Evolutionary conservation across 2,113 vertebrate species (phyloP).

Genomic region (Pogona vitticeps): DNA sequence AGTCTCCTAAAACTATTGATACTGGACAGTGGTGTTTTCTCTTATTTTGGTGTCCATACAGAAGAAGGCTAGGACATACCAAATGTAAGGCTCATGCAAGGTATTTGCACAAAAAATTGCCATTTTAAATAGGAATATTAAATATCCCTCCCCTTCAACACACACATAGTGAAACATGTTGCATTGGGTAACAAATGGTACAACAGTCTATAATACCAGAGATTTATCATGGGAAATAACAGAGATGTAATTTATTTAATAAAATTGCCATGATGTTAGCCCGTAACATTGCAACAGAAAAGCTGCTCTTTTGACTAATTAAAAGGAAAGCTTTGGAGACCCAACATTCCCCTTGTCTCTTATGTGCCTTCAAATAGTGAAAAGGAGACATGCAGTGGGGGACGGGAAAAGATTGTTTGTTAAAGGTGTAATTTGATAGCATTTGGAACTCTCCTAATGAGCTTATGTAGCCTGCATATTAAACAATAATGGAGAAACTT

Average conservation of each 20-base stretch:
- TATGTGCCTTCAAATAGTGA: conserved; percentile 36
- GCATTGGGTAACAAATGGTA: conserved; percentile 30
- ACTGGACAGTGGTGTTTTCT: not conserved
- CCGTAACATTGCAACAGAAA: conserved; percentile 57
- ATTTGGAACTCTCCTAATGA: conserved; percentile 61
- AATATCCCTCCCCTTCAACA: conserved; percentile 1
- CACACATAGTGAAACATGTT: not conserved
- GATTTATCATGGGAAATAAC: conserved; percentile 60
- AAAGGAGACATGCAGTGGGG: conserved; percentile 28
- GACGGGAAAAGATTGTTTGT: conserved; percentile 53
- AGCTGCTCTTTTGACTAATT: conserved; percentile 56
- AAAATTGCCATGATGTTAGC: conserved; percentile 51
- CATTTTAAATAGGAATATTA: not conserved
- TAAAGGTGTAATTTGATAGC: conserved; percentile 60
- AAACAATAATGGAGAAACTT: conserved; percentile 37
- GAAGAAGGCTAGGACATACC: not conserved
- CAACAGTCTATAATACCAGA: conserved; percentile 46
- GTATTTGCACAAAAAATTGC: not conserved
- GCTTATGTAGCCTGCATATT: conserved; percentile 49
- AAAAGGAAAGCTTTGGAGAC: conserved; percentile 61
- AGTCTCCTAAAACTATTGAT: not conserved
- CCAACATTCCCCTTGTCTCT: not conserved
- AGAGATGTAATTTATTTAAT: conserved; percentile 53
- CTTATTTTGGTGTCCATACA: not conserved
- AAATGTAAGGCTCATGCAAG: not conserved